phyloP scores from a whole-genome alignment of 2,113 vertebrate species.

The Scalopus aquaticus region DNA sequence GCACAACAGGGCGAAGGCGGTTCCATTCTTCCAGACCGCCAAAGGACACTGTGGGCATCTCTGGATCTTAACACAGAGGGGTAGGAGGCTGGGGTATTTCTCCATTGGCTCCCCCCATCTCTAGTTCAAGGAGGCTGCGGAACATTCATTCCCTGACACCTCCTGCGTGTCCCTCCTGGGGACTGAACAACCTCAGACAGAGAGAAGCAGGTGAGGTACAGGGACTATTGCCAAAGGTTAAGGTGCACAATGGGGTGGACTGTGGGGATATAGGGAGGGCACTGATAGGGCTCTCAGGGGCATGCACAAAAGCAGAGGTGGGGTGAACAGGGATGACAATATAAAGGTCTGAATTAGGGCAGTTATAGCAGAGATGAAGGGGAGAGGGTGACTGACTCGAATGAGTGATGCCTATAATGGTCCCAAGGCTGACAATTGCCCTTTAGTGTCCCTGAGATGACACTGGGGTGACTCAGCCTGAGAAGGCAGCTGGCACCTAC shows the following conservation, averaged over 20 bases:
- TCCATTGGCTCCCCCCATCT: neutral
- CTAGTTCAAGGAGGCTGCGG: too few species aligned
- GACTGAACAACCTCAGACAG: neutral
- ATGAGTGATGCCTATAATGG: neutral
- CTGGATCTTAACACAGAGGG: neutral
- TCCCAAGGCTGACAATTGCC: neutral
- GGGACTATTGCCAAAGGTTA: neutral
- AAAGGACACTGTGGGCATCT: neutral
- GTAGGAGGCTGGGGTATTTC: neutral
- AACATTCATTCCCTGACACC: neutral
- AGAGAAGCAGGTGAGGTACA: neutral
- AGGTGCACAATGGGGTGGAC: neutral
- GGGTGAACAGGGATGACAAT: neutral
- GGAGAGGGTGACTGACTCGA: too few species aligned
- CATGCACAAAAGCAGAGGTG: neutral
- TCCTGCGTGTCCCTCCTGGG: fast-evolving
- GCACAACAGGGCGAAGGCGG: fast-evolving
- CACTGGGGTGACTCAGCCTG: neutral
- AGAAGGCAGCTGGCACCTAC: neutral
- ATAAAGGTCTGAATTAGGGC: neutral
- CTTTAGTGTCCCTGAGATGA: neutral
- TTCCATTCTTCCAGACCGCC: neutral
- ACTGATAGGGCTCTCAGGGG: too few species aligned
- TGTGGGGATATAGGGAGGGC: neutral
- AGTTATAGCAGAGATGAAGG: neutral